Evolutionary conservation across 2,888 invertebrate genomes (phyloP).

Genomic region (Caenorhabditis sinica): DNA sequence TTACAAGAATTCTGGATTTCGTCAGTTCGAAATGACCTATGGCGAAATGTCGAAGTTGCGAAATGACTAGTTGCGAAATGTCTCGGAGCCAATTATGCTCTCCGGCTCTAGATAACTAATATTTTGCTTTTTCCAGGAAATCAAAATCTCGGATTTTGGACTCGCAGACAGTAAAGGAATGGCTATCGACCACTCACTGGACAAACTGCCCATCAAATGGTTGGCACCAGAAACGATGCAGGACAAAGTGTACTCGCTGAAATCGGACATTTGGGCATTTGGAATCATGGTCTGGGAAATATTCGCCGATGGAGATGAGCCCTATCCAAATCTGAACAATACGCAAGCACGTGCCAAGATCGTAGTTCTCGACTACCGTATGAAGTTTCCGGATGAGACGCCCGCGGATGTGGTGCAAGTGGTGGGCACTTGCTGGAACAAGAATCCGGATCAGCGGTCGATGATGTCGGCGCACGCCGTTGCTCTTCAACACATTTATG

Average conservation of each 20-base stretch:
- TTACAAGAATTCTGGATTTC: too few relatives aligned
- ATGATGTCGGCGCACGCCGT: conserved; percentile 65
- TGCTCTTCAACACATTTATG: conserved; percentile 32
- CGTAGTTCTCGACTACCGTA: conserved; percentile 77
- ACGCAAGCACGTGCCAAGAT: conserved; percentile 79
- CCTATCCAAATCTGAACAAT: conserved; percentile 76
- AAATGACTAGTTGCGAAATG: too few relatives aligned
- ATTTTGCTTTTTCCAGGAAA: conserved; percentile 55
- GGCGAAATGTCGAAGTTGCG: too few relatives aligned
- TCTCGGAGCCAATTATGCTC: too few relatives aligned
- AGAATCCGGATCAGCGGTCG: conserved; percentile 76
- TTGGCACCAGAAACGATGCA: conserved; percentile 80
- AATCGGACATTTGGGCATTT: conserved; percentile 77
- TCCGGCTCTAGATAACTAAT: too few relatives aligned
- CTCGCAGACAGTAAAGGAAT: conserved; percentile 76
- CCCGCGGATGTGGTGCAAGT: conserved; percentile 69
- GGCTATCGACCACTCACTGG: conserved; percentile 75
- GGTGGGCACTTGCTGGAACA: conserved; percentile 76
- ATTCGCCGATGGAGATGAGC: conserved; percentile 78
- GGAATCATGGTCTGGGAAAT: conserved; percentile 78
- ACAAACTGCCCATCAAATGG: conserved; percentile 81
- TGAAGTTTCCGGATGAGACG: conserved; percentile 77
- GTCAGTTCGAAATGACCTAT: too few relatives aligned
- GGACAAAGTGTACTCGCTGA: conserved; percentile 76
- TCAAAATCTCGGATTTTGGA: conserved; percentile 84